phyloP scores from a whole-genome alignment of 2,888 invertebrate genomes.

The Acleris emargana region DNA sequence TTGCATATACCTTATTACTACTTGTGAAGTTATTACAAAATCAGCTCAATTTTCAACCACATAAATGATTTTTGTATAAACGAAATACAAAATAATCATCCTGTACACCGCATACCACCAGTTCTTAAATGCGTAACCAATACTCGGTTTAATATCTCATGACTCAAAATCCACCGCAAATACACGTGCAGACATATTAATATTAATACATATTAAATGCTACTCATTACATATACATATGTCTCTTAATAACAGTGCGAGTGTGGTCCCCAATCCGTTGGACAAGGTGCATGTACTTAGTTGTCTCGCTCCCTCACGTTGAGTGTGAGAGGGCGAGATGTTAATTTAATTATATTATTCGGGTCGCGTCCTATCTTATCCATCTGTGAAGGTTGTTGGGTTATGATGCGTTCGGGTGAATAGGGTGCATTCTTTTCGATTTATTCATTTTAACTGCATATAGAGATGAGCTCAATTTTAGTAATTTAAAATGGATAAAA shows the following conservation, averaged over 20 bases:
- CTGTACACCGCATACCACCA: slow-evolving; percentile 26
- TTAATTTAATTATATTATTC: slow-evolving; percentile 42
- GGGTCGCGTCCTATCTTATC: slow-evolving; percentile 35
- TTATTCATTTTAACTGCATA: neutral
- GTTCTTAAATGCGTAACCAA: slow-evolving; percentile 29
- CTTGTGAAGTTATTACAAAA: no score
- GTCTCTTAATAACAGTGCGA: slow-evolving; percentile 21
- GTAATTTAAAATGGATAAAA: neutral
- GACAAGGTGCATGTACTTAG: slow-evolving; percentile 32
- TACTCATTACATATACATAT: slow-evolving; percentile 5
- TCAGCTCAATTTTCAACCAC: no score
- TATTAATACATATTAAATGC: slow-evolving; percentile 3
- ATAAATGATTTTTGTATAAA: neutral
- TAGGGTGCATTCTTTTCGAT: slow-evolving; percentile 16
- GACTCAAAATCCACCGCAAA: slow-evolving; percentile 30
- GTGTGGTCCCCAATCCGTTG: slow-evolving; percentile 16
- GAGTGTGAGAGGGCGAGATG: slow-evolving; percentile 24
- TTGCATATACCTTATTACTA: no score
- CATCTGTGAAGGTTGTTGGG: slow-evolving; percentile 37
- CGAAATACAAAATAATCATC: neutral
- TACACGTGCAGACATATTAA: slow-evolving; percentile 10
- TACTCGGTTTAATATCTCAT: slow-evolving; percentile 30
- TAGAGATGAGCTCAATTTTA: no score
- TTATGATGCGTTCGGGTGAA: slow-evolving; percentile 20
- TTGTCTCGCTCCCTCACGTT: slow-evolving; percentile 24